Percentiles rank a stretch among this genome's conserved stretches.
These are phyloP conservation scores for Andrena trimmerana DNA, from an alignment of 2,888 invertebrate species.

Conservation along the genomic window DNA sequence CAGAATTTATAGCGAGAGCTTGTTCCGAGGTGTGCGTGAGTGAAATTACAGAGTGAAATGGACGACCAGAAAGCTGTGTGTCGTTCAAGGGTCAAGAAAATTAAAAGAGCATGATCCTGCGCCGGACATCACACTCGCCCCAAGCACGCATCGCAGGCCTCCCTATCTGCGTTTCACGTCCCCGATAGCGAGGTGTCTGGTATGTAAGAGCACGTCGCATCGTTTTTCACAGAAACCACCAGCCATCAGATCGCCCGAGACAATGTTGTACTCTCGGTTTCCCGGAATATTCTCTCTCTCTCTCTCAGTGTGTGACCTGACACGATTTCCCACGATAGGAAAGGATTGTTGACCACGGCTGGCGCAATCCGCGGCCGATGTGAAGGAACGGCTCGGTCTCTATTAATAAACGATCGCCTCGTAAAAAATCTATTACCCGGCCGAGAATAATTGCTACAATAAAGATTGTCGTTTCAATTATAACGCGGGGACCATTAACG, in stretches of 20 bases:
- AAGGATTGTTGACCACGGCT: constrained; percentile 57
- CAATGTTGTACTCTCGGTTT: constrained; percentile 8
- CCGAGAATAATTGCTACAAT: constrained; percentile 61
- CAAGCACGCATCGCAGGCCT: too few relatives aligned
- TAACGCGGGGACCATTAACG: constrained; percentile 54
- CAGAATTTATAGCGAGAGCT: too few relatives aligned
- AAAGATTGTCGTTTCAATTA: constrained; percentile 64
- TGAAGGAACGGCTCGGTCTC: constrained; percentile 11
- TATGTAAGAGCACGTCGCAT: too few relatives aligned
- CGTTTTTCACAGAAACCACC: constrained; percentile 13
- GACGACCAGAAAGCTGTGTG: too few relatives aligned
- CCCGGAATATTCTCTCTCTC: constrained; percentile 34
- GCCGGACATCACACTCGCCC: too few relatives aligned
- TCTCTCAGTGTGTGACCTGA: constrained; percentile 43
- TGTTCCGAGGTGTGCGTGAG: too few relatives aligned
- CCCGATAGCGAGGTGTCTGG: too few relatives aligned
- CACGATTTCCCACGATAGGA: constrained; percentile 59
- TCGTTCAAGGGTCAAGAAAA: too few relatives aligned
- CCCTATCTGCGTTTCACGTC: too few relatives aligned
- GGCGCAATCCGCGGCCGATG: constrained; percentile 8
- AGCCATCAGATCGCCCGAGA: background rate
- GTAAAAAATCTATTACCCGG: constrained; percentile 46
- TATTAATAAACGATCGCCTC: constrained; percentile 58
- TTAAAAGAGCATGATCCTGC: too few relatives aligned
- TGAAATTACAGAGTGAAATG: too few relatives aligned